Evolutionary conservation across 92 coral and sea anemone genomes (phyloP), one percentile per base, ranked within the genome.

Genomic region (Anthopleura xanthogrammica): DNA sequence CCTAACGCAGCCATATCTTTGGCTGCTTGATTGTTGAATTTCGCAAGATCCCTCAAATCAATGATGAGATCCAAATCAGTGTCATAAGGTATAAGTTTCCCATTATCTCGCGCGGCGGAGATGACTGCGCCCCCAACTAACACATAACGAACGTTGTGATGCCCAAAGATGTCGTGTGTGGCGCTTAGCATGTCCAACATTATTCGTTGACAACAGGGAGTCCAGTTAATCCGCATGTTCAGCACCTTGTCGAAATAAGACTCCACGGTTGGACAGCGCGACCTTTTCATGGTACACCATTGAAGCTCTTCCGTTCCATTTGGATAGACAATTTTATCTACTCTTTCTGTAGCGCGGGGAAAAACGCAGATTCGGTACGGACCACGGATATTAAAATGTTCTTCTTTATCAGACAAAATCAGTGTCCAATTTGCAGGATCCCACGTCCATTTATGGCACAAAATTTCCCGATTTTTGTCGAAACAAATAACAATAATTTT

Each of bases 191-290:
- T 75, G 13, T 50, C 71, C 24, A 85, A 1, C 66, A 77, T 78
- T 83, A 85, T 78, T 54, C 58, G 68, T 41, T 83, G 88, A 55
- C 88, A 85, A 77, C 88, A 85, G 1, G 88, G 88, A 52, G 83
- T 85, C 88, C 88, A 85, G 36, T 85, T 85, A 2, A 85, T 85
- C 22, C 88, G 88, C 88, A 85, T 85, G 83, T 72, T 24, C 41
- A 85, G 39, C 10, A 10, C 76, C 70, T 39, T 40, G 57, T 85
- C 88, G 66, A 85, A 85, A 55, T 85, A 85, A 14, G 88, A 83
- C 29, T 79, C 88, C 22, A 70, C 66, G 42, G 29, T 56, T 11
- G 88, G 20, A 57, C 88, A 85, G 22, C 83, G 81, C 8, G 81
- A 40, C 60, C 29, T 78, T n/a, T 78, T 52, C 20, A 52, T 65